Evolutionary conservation across 2,113 vertebrate species (phyloP), one percentile per base, ranked within the genome.

Genomic region (Brachyistius frenatus): DNA sequence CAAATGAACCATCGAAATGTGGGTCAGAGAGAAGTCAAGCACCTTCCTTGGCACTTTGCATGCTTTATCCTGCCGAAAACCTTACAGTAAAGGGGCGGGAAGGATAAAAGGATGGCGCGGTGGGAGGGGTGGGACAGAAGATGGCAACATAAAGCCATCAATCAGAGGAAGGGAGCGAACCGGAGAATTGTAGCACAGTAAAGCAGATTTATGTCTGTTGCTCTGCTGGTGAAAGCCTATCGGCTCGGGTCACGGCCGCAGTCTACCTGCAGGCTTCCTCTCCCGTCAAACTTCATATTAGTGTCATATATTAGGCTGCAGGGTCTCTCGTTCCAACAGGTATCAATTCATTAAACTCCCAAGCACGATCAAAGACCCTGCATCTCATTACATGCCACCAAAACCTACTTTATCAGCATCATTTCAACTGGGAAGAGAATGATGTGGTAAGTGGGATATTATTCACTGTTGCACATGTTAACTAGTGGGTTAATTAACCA

Each of bases 151-250:
- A 78, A 89, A 90, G 81, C 77, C 60, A 84, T 89, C 88, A 78
- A 74, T 91, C 81, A 86, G 49, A 69, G 56, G 56, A 73, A 31
- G 2, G 61, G 71, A 84, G 75, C 15, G 32, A 68, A 83, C 33
- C 32, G 33, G 73, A 86, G 89, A 87, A 80, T 69, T 80, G 84
- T 36, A 66, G 77, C 73, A 76, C 84, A 77, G 74, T 91, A 83
- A 85, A 87, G 71, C 58, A 83, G 86, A 94, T 91, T 90, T 84
- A 92, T 74, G 81, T 78, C 41, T 39, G 49, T 68, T 83, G 83
- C 81, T 54, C 57, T 56, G 23, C 79, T 30, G 72, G 73, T 81
- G 88, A 90, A 88, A 88, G 73, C 64, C 73, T 63, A 75, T 49
- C 86, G 81, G 58, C 49, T 68, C 7, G 76, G 88, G 86, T 90